Percentiles rank a stretch among this genome's conserved stretches.
Conservation (phyloP, 35 echinoderm and acorn worm species). For the Chiridota heheva region DNA sequence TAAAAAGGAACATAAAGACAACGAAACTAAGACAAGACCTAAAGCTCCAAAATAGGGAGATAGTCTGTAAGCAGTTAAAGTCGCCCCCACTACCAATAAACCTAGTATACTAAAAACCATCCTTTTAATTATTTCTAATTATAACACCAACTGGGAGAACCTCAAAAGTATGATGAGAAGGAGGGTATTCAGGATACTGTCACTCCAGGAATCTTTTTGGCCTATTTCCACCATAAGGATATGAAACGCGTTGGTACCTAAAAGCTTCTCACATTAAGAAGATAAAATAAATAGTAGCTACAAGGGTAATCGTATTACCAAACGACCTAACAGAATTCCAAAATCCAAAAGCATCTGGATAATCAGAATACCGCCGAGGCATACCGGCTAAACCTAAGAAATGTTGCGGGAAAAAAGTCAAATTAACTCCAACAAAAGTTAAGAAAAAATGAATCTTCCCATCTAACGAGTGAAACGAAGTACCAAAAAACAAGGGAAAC, state of each 20-base stretch:
- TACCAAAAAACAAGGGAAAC: slow-evolving; percentile 64
- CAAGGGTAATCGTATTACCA: slow-evolving; percentile 50
- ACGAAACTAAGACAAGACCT: slow-evolving; percentile 31
- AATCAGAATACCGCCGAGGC: slow-evolving; percentile 84
- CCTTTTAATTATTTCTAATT: slow-evolving; percentile 11
- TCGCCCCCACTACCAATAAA: slow-evolving; percentile 24
- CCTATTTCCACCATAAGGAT: no score
- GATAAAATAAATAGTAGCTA: slow-evolving; percentile 55
- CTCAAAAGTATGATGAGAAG: slow-evolving; percentile 75
- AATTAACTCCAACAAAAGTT: slow-evolving; percentile 79
- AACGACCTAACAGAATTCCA: slow-evolving; percentile 73
- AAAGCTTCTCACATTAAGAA: slow-evolving; percentile 66
- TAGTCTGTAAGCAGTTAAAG: slow-evolving; percentile 17
- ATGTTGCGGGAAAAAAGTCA: slow-evolving; percentile 88
- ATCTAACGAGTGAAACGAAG: slow-evolving; percentile 38
- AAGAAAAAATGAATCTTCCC: slow-evolving; percentile 65
- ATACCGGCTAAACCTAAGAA: slow-evolving; percentile 79
- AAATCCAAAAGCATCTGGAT: slow-evolving; percentile 76
- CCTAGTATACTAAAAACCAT: not conserved
- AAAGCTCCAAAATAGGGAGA: slow-evolving; percentile 47
- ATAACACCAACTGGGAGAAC: no score
- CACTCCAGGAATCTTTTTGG: slow-evolving; percentile 42
- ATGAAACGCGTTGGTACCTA: slow-evolving; percentile 16
- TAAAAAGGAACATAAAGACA: not conserved
- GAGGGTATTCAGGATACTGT: slow-evolving; percentile 63